These are phyloP conservation scores for Latheticus oryzae DNA, from an alignment of 2,888 invertebrate species.

Conservation along the genomic window DNA sequence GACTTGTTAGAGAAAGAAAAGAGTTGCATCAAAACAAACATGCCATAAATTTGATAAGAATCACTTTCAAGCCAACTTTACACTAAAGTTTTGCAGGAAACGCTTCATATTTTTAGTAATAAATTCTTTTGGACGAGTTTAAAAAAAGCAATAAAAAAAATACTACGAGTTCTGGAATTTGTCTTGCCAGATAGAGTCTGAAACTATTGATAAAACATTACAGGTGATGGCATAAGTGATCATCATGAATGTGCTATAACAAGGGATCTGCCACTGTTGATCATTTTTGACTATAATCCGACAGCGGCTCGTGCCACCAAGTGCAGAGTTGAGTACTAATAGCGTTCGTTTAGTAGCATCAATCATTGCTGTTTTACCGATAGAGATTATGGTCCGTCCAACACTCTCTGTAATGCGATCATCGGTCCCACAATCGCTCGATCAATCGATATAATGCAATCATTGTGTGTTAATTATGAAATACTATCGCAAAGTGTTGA, in stretches of 20 bases:
- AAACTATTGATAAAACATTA: too few relatives aligned
- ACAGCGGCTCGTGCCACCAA: slow-evolving; percentile 11
- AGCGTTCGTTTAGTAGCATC: slow-evolving; percentile 57
- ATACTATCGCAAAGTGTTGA: slow-evolving; percentile 63
- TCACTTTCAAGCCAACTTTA: neutral
- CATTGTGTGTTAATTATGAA: slow-evolving; percentile 63
- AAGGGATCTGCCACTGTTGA: slow-evolving; percentile 17
- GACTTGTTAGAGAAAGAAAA: too few relatives aligned
- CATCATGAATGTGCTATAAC: too few relatives aligned
- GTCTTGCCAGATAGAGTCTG: too few relatives aligned
- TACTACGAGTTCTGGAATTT: too few relatives aligned
- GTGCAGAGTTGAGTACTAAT: slow-evolving; percentile 19
- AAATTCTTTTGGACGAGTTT: too few relatives aligned
- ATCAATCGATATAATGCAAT: slow-evolving; percentile 64
- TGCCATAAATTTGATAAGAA: slow-evolving; percentile 3
- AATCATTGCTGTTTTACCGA: slow-evolving; percentile 61
- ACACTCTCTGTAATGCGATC: slow-evolving; percentile 60
- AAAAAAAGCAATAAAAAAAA: too few relatives aligned
- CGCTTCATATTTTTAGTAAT: neutral
- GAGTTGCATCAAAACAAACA: slow-evolving; percentile 1
- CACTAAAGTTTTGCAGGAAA: neutral
- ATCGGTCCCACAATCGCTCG: slow-evolving; percentile 57
- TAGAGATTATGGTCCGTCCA: slow-evolving; percentile 57
- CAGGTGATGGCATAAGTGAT: too few relatives aligned
- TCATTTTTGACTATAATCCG: slow-evolving; percentile 21